A percentile compares a stretch with the other conserved stretches of the same genome.
phyloP scores from a whole-genome alignment of 2,797 vertebrate species.

The Bucorvus abyssinicus region DNA sequence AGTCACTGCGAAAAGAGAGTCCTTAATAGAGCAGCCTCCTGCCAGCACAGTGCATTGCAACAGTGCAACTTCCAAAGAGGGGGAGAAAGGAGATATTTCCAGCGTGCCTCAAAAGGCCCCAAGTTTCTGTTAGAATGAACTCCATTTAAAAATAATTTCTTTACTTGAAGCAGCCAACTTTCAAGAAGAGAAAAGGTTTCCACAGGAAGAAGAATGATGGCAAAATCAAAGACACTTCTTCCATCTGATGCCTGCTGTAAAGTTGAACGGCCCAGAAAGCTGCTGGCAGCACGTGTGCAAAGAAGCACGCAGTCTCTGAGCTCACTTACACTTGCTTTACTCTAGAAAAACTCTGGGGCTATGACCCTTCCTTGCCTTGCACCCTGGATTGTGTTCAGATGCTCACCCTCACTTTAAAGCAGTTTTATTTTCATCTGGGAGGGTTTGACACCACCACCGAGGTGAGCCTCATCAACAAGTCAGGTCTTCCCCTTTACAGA shows the following conservation, averaged over 20 bases:
- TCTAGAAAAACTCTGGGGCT: background rate
- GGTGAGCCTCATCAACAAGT: background rate
- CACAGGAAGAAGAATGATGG: background rate
- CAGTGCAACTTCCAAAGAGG: background rate
- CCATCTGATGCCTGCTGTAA: background rate
- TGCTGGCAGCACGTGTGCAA: background rate
- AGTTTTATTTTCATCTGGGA: background rate
- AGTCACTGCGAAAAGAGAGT: background rate
- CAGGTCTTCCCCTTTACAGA: accelerated
- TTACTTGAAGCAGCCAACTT: background rate
- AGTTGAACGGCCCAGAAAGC: background rate
- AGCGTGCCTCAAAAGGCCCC: background rate
- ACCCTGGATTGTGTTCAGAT: background rate
- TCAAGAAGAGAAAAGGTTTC: constrained; percentile 9
- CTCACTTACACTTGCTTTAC: background rate
- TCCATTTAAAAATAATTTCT: constrained; percentile 30
- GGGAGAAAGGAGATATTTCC: background rate
- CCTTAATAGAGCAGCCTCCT: background rate
- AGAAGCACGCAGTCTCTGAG: background rate
- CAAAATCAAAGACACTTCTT: constrained; percentile 35
- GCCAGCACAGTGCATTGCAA: background rate
- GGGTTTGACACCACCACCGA: background rate
- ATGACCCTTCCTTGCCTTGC: background rate
- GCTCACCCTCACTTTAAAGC: background rate
- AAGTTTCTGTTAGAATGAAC: background rate